A percentile compares a stretch with the other conserved stretches of the same genome.
These are phyloP conservation scores for Canis aureus DNA, from an alignment of 2,113 vertebrate species.

Conservation along the genomic window DNA sequence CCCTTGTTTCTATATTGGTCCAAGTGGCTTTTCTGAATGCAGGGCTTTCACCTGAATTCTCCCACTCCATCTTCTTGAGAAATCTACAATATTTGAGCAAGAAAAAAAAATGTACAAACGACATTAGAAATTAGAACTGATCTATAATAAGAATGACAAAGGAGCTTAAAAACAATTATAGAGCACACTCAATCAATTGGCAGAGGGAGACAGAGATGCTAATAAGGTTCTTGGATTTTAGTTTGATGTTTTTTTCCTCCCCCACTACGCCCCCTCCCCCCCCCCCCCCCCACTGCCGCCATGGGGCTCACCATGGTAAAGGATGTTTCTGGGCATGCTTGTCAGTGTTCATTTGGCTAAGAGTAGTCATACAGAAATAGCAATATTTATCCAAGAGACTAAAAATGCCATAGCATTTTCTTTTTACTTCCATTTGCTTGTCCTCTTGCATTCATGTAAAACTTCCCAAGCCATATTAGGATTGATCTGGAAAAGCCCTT, in stretches of 20 bases:
- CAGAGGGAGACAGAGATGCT: fast-evolving
- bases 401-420: neutral
- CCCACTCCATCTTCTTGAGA: neutral
- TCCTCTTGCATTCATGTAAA: fast-evolving
- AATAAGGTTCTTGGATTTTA: neutral
- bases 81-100: neutral
- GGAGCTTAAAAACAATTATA: neutral
- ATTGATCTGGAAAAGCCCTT: neutral
- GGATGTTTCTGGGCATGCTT: neutral
- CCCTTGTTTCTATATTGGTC: neutral
- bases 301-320: neutral
- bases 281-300: neutral
- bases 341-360: neutral
- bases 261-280: neutral
- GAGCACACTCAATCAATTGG: fast-evolving
- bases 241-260: neutral
- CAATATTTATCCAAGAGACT: neutral
- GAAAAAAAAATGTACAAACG: neutral
- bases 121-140: neutral
- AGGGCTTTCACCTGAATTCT: neutral
- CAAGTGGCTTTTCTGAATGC: neutral
- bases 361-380: neutral
- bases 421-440: neutral
- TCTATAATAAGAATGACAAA: neutral
- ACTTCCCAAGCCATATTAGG: fast-evolving